Percentiles rank a stretch among this genome's conserved stretches.
These are phyloP conservation scores for Electrophaes corylata DNA, from an alignment of 2,888 invertebrate genomes.

Conservation along the genomic window DNA sequence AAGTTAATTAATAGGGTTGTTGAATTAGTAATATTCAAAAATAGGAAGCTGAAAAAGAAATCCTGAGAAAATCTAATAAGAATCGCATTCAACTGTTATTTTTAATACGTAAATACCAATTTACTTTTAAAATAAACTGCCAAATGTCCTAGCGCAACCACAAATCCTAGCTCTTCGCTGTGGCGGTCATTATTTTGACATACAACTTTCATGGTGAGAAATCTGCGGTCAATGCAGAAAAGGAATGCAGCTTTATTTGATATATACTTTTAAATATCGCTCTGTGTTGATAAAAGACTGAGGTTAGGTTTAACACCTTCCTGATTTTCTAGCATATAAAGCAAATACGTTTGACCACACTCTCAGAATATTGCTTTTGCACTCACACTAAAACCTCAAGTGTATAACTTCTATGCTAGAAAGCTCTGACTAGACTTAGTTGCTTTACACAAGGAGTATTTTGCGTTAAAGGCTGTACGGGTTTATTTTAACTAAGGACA, in stretches of 20 bases:
- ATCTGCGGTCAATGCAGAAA: conserved; percentile 79
- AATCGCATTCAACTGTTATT: conserved; percentile 12
- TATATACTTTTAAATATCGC: conserved; percentile 71
- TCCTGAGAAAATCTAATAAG: conserved; percentile 21
- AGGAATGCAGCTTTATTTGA: conserved; percentile 72
- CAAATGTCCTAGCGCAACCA: conserved; percentile 24
- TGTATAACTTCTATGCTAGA: not conserved
- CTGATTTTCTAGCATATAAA: conserved; percentile 32
- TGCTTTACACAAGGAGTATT: too few species aligned
- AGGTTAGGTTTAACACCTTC: conserved; percentile 44
- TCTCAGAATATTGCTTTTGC: conserved; percentile 1
- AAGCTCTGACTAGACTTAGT: not conserved
- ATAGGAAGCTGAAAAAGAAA: too few species aligned
- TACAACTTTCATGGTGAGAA: conserved; percentile 69
- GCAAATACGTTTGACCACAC: conserved; percentile 19
- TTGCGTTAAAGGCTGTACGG: not conserved
- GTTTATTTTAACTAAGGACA: too few species aligned
- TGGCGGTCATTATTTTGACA: conserved; percentile 81
- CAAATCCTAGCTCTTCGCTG: conserved; percentile 50
- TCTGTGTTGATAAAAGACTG: conserved; percentile 63
- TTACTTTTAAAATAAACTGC: conserved; percentile 1
- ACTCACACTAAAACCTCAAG: not conserved
- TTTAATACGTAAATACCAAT: not conserved
- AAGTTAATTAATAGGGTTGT: too few species aligned
- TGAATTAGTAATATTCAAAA: too few species aligned